Base-by-base conservation (phyloP, 2,113 vertebrate genomes). In the Heteronetta atricapilla region DNA sequence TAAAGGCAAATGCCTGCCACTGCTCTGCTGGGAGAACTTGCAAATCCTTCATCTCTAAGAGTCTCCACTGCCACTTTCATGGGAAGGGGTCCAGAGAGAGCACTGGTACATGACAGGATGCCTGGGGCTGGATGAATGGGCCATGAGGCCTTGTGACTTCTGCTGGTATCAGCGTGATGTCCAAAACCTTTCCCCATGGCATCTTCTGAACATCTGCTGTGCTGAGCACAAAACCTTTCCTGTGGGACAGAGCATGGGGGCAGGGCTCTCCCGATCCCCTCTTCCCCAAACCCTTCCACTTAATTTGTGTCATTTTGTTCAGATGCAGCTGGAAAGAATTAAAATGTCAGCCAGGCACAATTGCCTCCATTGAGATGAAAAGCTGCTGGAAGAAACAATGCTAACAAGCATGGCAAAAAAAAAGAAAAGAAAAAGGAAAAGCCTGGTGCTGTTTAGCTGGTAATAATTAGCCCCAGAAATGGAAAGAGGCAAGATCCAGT, bases 241-340 rank as follows among this genome's bases (percentile, higher is more conserved):
- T 62, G 20, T 82, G 50, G 66, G 56, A 29, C 58, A 77, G 78
- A 56, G 42, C 33, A 21, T 72, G 86, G 75, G 75, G 88, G 76
- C 53, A 86, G 82, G 62, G 63, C 72, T 19, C 18, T 86, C 88
- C 50, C 86, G 77, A 70, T 25, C 10, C 80, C 18, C 21, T 66
- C 46, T 55, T 93, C 75, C 46, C 78, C 48, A 88, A 91, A 78
- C 81, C 59, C 53, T 95, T 97, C 90, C 89, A 96, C 87, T 95
- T 92, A 95, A 94, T 95, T 96, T 75, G 90, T 93, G 90, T 92
- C 83, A 85, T 94, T 95, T 92, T 88, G 56, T 93, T 94, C 86
- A 69, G 68, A 93, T 95, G 91, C 96, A 95, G 95, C 95, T 97
- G 95, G 91, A 97, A 96, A 91, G 94, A 96, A 96, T 97, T 96